Conservation (phyloP, 2,888 invertebrate species). For the Sycophila texana region DNA sequence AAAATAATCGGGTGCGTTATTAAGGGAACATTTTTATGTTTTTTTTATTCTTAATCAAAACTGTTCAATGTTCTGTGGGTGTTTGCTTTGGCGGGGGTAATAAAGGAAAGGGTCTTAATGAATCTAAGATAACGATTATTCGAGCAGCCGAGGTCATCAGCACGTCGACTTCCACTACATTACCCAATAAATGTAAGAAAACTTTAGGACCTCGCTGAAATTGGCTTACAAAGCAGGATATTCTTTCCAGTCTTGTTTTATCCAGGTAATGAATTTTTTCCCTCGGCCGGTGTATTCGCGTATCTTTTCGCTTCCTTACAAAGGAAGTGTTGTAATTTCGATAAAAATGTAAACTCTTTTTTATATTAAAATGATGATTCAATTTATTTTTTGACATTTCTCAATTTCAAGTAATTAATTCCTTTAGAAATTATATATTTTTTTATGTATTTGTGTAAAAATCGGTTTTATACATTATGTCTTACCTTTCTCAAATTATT, state of each 20-base stretch:
- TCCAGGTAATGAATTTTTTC: slow-evolving; percentile 5
- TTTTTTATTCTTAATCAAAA: slow-evolving; percentile 25
- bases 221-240: slow-evolving; percentile 14
- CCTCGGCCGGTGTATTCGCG: not conserved
- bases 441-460: too few species aligned
- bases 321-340: too few species aligned
- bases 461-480: too few species aligned
- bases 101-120: slow-evolving; percentile 34
- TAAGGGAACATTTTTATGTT: not conserved
- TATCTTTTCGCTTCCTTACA: not conserved
- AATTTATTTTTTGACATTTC: too few species aligned
- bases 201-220: slow-evolving; percentile 11
- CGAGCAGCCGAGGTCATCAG: slow-evolving; percentile 27
- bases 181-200: slow-evolving; percentile 43
- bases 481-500: too few species aligned
- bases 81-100: slow-evolving; percentile 26
- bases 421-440: too few species aligned
- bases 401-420: too few species aligned
- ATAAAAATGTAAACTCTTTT: not conserved
- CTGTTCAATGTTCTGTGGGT: not conserved
- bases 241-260: slow-evolving; percentile 8
- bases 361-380: not conserved
- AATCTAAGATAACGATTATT: slow-evolving; percentile 44
- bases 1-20: not conserved
- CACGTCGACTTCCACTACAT: slow-evolving; percentile 38